Base-by-base conservation (phyloP, 2,888 invertebrate genomes). In the Anthrax anthrax region DNA sequence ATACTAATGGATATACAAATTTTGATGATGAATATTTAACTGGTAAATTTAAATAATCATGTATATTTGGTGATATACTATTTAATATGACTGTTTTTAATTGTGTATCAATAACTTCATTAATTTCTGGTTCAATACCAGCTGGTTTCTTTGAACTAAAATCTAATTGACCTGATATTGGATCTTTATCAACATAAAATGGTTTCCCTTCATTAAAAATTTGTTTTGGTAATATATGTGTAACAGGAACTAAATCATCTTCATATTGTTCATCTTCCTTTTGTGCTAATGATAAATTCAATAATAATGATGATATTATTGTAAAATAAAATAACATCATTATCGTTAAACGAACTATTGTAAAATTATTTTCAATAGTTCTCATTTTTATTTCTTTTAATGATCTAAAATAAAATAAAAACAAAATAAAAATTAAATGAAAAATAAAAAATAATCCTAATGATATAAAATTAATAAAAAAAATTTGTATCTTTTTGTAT, bases 151-250 rank as follows among this genome's bases (percentile, higher is more conserved):
- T 74, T 37, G 71, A 70, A 48, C 70, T 74, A 49, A 80, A 80
- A 58, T 80, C 77, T 36, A 80, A 69, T 53, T 73, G 70, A 1
- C 81, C 81, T 1, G 80, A 81, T 23, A 78, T 60, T 1, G 81
- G 80, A 63, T 81, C 80, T 55, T 79, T 79, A 51, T 78, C 77
- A 8, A 80, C 69, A 47, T 80, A 80, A 57, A 81, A 81, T 0
- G 81, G 80, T 56, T 78, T 78, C 16, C 81, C 81, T 50, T 77
- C 76, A 57, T 81, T 80, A 58, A 81, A 78, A 38, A 76, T 73
- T 55, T 72, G 74, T 55, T 75, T 74, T 14, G 75, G 75, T 10
- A 68, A 52, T 32, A 68, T 61, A 47, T 66, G 68, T 34, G 62
- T 62, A 17, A 56, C 60, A 34, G 65, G 60, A 3, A 67, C 49